These are phyloP conservation scores for Lampris megalopsis DNA, from an alignment of 2,113 vertebrate species.

Conservation along the genomic window DNA sequence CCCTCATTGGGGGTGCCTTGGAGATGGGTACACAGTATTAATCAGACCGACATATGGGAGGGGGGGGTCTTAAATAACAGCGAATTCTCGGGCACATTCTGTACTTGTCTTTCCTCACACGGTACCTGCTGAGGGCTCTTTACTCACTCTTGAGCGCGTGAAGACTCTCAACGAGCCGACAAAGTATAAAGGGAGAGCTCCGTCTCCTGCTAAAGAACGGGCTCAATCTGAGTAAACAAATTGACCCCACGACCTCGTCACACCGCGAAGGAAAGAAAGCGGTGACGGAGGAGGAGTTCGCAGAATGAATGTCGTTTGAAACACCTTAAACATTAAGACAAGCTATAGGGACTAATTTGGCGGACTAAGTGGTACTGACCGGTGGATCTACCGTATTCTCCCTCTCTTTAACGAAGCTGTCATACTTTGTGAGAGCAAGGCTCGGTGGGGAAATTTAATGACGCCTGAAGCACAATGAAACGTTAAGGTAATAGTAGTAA, in stretches of 20 bases:
- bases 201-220: neutral
- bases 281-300: too few species aligned
- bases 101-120: neutral
- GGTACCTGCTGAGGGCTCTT: neutral
- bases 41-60: too few species aligned
- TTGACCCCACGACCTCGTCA: too few species aligned
- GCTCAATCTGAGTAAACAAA: neutral
- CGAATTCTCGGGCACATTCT: too few species aligned
- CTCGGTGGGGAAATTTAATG: slow-evolving; percentile 13
- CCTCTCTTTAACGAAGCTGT: slow-evolving; percentile 36
- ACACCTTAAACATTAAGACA: too few species aligned
- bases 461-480: slow-evolving; percentile 1
- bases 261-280: too few species aligned
- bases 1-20: too few species aligned
- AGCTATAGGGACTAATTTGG: too few species aligned
- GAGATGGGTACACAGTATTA: too few species aligned
- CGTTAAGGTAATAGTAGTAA: neutral
- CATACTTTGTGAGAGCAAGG: neutral
- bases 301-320: neutral
- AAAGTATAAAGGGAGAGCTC: neutral
- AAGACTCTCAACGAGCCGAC: neutral
- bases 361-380: neutral
- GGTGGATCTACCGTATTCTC: slow-evolving; percentile 1
- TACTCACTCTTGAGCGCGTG: neutral
- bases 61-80: too few species aligned